A percentile compares a stretch with the other conserved stretches of the same genome.
phyloP scores from a whole-genome alignment of 2,888 invertebrate species.

The Notodonta ziczac region DNA sequence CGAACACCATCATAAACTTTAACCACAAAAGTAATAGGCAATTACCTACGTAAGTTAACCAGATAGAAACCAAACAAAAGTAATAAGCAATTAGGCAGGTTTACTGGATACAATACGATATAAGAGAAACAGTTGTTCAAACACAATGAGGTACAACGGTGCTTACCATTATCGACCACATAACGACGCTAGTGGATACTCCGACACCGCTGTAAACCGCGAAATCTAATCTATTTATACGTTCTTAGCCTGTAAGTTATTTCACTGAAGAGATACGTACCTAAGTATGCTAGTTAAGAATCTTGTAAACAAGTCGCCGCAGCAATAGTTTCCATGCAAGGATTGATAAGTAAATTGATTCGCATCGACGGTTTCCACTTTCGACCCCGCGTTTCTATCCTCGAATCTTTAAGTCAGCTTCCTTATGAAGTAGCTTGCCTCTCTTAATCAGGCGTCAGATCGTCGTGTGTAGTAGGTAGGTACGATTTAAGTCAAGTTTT shows the following conservation, averaged over 20 bases:
- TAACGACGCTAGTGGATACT: conserved; percentile 14
- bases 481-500: too few species aligned
- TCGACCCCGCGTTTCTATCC: too few species aligned
- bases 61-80: too few species aligned
- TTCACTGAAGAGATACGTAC: conserved; percentile 10
- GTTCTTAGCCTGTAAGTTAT: conserved; percentile 8
- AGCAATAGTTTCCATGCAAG: not conserved
- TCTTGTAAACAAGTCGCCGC: not conserved
- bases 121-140: not conserved
- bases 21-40: too few species aligned
- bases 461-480: too few species aligned
- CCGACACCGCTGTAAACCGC: conserved; percentile 14
- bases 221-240: conserved; percentile 20
- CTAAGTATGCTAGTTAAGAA: conserved; percentile 3
- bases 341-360: not conserved
- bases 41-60: too few species aligned
- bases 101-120: not conserved
- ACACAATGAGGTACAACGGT: not conserved
- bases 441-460: too few species aligned
- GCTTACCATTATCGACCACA: conserved; percentile 16
- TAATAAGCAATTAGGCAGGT: not conserved
- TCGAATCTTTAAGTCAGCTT: too few species aligned
- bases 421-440: too few species aligned
- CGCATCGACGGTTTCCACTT: not conserved
- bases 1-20: too few species aligned